phyloP scores from a whole-genome alignment of 2,888 invertebrate genomes.

The Diaphora mendica region DNA sequence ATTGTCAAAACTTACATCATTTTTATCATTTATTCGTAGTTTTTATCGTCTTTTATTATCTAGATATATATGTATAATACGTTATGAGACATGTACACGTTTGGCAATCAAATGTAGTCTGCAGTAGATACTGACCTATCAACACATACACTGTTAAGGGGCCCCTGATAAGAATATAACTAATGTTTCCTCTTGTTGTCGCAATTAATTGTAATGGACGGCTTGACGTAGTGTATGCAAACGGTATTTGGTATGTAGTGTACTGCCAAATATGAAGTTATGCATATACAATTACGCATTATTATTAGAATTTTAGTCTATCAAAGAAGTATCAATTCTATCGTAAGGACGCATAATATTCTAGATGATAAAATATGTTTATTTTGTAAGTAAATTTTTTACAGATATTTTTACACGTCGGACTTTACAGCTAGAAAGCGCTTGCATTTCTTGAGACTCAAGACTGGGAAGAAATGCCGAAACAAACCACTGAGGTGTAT shows the following conservation, averaged over 20 bases:
- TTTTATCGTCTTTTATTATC: background rate
- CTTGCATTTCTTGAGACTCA: no score
- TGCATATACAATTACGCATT: background rate
- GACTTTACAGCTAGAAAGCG: no score
- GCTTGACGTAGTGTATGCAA: background rate
- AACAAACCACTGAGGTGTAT: no score
- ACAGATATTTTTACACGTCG: no score
- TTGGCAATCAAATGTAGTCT: background rate
- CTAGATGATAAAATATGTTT: no score
- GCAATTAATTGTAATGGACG: background rate
- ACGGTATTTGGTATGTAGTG: background rate
- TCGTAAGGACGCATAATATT: no score
- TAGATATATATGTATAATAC: background rate
- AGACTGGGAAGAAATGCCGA: no score
- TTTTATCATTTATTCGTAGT: no score
- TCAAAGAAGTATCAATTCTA: background rate
- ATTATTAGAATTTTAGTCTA: background rate
- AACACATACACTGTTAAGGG: background rate
- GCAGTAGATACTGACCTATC: conserved; percentile 5
- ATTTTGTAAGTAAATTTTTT: no score
- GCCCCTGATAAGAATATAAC: background rate
- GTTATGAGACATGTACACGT: background rate
- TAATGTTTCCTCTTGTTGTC: background rate
- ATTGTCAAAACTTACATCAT: background rate
- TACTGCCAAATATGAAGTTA: background rate